These are phyloP conservation scores for Pogonomyrmex barbatus DNA, from an alignment of 1,140 invertebrate species.

Conservation along the genomic window DNA sequence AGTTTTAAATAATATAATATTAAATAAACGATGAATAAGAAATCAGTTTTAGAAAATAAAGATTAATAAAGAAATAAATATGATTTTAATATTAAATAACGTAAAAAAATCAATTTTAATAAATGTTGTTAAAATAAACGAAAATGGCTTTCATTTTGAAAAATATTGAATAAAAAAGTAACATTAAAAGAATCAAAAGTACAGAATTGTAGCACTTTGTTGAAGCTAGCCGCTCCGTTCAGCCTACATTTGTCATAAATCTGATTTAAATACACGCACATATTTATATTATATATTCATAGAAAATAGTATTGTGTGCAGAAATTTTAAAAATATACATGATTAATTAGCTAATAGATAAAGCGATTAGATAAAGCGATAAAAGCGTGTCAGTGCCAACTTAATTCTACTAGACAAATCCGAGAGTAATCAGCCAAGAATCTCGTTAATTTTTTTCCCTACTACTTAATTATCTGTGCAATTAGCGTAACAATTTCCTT, in stretches of 20 bases:
- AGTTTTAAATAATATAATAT: conserved; percentile 4
- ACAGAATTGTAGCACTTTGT: not conserved
- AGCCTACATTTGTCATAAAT: not conserved
- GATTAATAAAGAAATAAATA: not conserved
- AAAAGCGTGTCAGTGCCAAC: conserved; percentile 39
- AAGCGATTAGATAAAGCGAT: not conserved
- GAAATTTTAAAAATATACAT: not conserved
- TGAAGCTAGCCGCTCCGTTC: not conserved
- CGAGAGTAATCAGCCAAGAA: not conserved
- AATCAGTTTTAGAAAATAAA: not conserved
- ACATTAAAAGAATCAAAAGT: not conserved
- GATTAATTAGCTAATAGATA: conserved; percentile 22
- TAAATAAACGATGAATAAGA: not conserved
- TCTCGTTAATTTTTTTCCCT: conserved; percentile 4
- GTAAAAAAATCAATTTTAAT: no score
- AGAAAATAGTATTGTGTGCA: not conserved
- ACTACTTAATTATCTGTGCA: conserved; percentile 6
- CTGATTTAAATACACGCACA: not conserved
- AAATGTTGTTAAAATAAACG: not conserved
- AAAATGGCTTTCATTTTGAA: not conserved
- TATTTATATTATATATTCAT: not conserved
- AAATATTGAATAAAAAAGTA: not conserved
- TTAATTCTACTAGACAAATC: conserved; percentile 8
- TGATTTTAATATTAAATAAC: not conserved
- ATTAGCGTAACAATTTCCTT: conserved; percentile 34